Evolutionary conservation across 2,797 vertebrate genomes (phyloP).

Genomic region (Bradypus variegatus): DNA sequence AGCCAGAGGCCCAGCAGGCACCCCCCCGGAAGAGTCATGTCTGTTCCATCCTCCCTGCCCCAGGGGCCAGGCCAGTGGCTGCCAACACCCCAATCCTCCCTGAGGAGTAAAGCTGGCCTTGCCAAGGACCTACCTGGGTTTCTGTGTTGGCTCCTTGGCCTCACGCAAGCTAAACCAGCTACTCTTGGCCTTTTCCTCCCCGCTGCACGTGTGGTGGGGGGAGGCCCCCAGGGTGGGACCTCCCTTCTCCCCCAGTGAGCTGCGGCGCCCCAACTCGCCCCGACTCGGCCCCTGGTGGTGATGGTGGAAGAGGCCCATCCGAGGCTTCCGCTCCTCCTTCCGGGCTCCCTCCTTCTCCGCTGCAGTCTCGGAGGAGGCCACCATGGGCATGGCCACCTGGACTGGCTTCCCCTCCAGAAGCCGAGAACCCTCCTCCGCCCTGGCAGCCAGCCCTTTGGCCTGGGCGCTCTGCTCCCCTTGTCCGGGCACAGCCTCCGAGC

Average conservation of each 20-base stretch:
- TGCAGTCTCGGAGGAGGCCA: conserved; percentile 54
- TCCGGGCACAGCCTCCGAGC: conserved; percentile 70
- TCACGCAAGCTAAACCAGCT: conserved; percentile 91
- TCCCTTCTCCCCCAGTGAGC: conserved; percentile 64
- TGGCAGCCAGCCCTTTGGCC: conserved; percentile 57
- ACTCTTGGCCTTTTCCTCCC: conserved; percentile 78
- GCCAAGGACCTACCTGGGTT: conserved; percentile 87
- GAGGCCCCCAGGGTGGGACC: conserved; percentile 58
- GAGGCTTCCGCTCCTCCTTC: conserved; percentile 75
- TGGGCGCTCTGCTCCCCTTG: conserved; percentile 70
- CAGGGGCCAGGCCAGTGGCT: neutral
- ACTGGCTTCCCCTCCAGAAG: conserved; percentile 56
- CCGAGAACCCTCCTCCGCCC: conserved; percentile 54
- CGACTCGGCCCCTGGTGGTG: conserved; percentile 75
- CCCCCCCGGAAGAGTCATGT: neutral
- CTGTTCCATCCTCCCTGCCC: neutral
- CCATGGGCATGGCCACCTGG: conserved; percentile 65
- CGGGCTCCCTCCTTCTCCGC: conserved; percentile 71
- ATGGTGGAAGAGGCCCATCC: conserved; percentile 79
- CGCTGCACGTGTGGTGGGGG: conserved; percentile 12
- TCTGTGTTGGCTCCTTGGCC: conserved; percentile 75
- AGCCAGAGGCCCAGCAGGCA: conserved; percentile 49
- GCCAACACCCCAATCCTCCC: neutral
- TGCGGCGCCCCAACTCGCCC: conserved; percentile 75
- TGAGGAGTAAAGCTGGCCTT: neutral